Conservation (phyloP, 2,797 vertebrate species). For the Megalops cyprinoides region DNA sequence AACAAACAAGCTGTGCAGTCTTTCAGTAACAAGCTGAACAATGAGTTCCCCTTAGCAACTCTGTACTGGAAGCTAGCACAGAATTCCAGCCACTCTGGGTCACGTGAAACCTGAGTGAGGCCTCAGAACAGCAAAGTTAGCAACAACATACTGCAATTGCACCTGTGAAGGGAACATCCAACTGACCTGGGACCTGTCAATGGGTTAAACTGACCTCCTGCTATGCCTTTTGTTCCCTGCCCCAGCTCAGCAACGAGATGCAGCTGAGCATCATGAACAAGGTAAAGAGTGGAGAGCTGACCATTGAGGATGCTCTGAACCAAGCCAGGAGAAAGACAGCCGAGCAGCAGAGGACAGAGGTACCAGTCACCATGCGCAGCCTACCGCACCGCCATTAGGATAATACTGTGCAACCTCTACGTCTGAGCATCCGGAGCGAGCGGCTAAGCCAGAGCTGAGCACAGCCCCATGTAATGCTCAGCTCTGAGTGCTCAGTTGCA, state of each 20-base stretch:
- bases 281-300: conserved; percentile 77
- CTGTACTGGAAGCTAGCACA: neutral
- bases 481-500: too few species aligned
- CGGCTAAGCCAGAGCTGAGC: neutral
- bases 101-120: neutral
- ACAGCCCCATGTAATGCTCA: too few species aligned
- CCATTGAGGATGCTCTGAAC: conserved; percentile 73
- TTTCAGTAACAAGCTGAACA: too few species aligned
- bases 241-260: conserved; percentile 79
- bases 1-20: neutral
- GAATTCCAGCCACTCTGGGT: neutral
- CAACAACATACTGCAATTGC: too few species aligned
- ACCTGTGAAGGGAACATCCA: neutral
- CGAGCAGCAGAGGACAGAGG: conserved; percentile 34
- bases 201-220: too few species aligned
- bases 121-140: neutral
- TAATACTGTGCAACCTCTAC: neutral
- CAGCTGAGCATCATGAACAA: conserved; percentile 78
- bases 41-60: neutral
- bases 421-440: neutral
- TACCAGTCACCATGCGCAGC: too few species aligned
- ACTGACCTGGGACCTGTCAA: neutral
- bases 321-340: conserved; percentile 60
- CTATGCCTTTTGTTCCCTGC: neutral
- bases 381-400: neutral